Evolutionary conservation across 2,113 vertebrate genomes (phyloP).

Genomic region (Leuciscus idus): DNA sequence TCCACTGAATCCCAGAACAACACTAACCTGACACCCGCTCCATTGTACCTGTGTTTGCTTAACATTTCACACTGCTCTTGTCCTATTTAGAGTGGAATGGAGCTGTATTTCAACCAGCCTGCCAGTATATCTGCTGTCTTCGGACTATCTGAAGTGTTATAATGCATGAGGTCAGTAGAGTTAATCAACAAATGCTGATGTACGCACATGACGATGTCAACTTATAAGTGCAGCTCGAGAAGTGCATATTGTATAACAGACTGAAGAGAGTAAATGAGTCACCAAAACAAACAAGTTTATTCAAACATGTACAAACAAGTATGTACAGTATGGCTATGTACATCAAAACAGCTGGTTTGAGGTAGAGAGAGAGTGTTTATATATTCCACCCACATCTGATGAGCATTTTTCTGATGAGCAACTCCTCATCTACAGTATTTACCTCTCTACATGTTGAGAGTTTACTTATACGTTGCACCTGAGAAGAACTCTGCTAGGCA

Average conservation of each 20-base stretch:
- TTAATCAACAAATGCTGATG: background rate
- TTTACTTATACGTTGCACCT: background rate
- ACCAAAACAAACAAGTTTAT: constrained; percentile 30
- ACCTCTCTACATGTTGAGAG: background rate
- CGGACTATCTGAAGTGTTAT: background rate
- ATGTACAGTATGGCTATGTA: background rate
- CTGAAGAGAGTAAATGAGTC: background rate
- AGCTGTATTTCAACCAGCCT: background rate
- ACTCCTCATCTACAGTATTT: background rate
- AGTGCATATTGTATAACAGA: background rate
- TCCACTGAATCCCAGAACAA: constrained; percentile 37
- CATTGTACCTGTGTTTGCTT: constrained; percentile 35
- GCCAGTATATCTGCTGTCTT: background rate
- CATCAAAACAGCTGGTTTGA: constrained; percentile 7
- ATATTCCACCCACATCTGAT: constrained; percentile 13
- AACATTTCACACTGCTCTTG: constrained; percentile 31
- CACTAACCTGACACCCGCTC: constrained; percentile 37
- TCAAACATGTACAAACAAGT: background rate
- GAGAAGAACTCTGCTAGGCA: background rate
- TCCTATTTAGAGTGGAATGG: constrained; percentile 8
- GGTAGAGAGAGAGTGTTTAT: background rate
- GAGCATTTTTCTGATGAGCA: no score
- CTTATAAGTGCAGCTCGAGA: background rate
- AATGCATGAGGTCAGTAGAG: background rate
- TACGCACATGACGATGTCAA: background rate